phyloP scores from a whole-genome alignment of 1,140 invertebrate genomes.

The Brachionus asplanchnoidis region DNA sequence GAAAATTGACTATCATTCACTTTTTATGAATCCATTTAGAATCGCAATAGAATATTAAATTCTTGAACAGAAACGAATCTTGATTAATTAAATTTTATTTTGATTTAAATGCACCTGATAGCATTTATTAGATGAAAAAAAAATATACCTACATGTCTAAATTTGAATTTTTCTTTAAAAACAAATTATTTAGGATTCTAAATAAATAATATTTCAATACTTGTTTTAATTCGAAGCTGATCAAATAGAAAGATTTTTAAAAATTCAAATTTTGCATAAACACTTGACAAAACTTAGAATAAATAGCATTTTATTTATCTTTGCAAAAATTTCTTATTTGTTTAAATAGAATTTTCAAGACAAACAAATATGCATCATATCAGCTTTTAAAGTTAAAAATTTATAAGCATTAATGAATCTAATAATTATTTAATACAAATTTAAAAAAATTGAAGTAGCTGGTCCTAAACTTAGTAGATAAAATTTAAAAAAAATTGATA shows the following conservation, averaged over 20 bases:
- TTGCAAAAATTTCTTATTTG: background rate
- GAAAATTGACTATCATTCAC: too few species aligned
- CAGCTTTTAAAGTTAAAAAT: background rate
- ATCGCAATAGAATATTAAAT: too few species aligned
- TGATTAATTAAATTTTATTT: background rate
- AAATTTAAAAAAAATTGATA: too few species aligned
- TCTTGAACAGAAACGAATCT: background rate
- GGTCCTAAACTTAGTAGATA: too few species aligned
- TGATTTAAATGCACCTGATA: background rate
- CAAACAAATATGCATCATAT: background rate
- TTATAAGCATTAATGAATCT: background rate
- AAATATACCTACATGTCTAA: background rate
- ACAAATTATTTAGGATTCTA: background rate
- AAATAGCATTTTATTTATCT: too few species aligned
- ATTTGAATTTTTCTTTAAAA: background rate
- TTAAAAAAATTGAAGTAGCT: too few species aligned
- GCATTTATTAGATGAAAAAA: background rate
- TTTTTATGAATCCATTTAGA: too few species aligned
- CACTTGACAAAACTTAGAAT: too few species aligned
- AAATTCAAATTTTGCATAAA: background rate
- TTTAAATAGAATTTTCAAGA: background rate
- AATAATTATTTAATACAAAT: background rate
- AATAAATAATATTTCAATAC: background rate
- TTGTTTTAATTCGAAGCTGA: background rate
- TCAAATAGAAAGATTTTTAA: background rate